Base-by-base conservation (phyloP, 2,113 vertebrate species). In the Collichthys lucidus region DNA sequence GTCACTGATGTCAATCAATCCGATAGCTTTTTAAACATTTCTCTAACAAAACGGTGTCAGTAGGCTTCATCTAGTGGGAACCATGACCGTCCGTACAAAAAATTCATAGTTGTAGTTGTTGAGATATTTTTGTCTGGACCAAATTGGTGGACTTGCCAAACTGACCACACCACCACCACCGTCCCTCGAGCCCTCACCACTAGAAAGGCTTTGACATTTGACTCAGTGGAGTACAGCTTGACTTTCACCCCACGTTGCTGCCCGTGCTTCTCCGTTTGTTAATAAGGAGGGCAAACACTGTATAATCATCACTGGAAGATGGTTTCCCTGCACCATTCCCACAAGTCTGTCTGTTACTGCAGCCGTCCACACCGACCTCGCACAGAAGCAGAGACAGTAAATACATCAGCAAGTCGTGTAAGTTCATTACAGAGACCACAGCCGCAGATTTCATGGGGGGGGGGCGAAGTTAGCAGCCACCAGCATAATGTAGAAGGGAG, bases 401-500 rank as follows among this genome's bases (percentile, higher is more conserved):
- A 77, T 64, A 56, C 79, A 87, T 89, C 66, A 83, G 66, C 67
- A 53, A 26, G 75, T 83, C 70, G 4, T 47, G 12, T 82, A 83
- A 92, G 64, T 90, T 90, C 74, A 80, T 91, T 86, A 85, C 67
- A 7, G 29, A 61, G 85, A 76, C 61, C 78, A 20, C 57, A 46
- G 47, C 52, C 74, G 26, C 62, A 22, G 80, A 88, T 85, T 62
- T 83, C 60, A 72, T 20, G 4, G 35, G 35, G 0, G 80, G 61
- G 67, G 83, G 80, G 84, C 52, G 3, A 85, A 78, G 81, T 86
- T 80, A 84, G 84, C 73, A 29, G 57, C 71, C 67, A 61, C 24
- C 56, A 19, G 47, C 24, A 14, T 29, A 57, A 46, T 63, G 80
- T n/a, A 68, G 56, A 24, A 40, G 16, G 81, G 72, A 57, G 77